These are phyloP conservation scores for Abramis brama DNA, from an alignment of 2,113 vertebrate genomes.

Conservation along the genomic window DNA sequence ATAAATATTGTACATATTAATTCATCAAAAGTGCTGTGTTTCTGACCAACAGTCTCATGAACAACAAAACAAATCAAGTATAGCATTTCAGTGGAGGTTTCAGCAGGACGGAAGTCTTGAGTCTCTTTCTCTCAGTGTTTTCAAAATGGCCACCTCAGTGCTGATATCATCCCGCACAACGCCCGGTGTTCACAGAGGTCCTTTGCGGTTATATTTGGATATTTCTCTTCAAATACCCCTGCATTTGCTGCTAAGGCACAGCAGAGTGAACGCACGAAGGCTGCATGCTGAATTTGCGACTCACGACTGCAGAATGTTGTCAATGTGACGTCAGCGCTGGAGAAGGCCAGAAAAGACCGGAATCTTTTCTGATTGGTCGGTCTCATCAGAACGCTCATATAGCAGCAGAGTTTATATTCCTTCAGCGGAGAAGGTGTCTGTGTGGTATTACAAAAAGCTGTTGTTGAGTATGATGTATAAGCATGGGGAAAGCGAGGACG, in stretches of 20 bases:
- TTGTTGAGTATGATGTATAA: constrained; percentile 25
- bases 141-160: background rate
- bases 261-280: constrained; percentile 39
- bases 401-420: constrained; percentile 54
- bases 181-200: background rate
- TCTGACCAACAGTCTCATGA: constrained; percentile 34
- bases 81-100: constrained; percentile 45
- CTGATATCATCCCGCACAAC: background rate
- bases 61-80: constrained; percentile 32
- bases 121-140: constrained; percentile 1
- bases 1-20: constrained; percentile 45
- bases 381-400: constrained; percentile 44
- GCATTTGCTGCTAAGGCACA: constrained; percentile 34
- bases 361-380: constrained; percentile 25
- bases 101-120: constrained; percentile 53
- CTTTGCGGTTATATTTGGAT: background rate
- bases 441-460: background rate
- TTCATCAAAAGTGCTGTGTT: constrained; percentile 51
- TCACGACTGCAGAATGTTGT: constrained; percentile 39
- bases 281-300: constrained; percentile 6
- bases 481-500: constrained; percentile 53
- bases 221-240: background rate
- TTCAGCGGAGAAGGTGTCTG: constrained; percentile 16
- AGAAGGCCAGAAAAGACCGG: constrained; percentile 34
- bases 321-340: constrained; percentile 3